Percentiles rank a stretch among this genome's conserved stretches.
Evolutionary conservation across 2,888 invertebrate species (phyloP).

Genomic region (Drosophila affinis): DNA sequence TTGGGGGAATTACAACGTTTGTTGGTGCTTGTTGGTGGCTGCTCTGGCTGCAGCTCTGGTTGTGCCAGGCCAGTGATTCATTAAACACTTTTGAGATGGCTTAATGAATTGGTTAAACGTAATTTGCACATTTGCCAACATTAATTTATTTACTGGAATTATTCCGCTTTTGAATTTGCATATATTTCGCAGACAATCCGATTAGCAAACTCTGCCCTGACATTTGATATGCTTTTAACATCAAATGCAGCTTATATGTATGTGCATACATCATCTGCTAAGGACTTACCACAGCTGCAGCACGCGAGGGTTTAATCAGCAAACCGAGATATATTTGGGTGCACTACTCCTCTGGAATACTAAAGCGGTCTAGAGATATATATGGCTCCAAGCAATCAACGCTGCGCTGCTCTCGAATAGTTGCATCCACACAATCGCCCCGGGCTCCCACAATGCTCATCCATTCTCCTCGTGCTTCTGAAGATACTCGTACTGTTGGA

Average conservation of each 20-base stretch:
- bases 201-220: conserved; percentile 11
- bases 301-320: not conserved
- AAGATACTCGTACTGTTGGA: too few species aligned
- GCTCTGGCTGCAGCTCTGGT: conserved; percentile 5
- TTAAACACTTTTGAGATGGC: conserved; percentile 44
- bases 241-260: not conserved
- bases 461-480: not conserved
- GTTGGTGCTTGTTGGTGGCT: conserved; percentile 5
- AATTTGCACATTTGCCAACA: conserved; percentile 15
- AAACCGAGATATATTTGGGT: not conserved
- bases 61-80: conserved; percentile 5
- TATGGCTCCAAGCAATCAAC: not conserved
- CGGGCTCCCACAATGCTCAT: not conserved
- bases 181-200: conserved; percentile 13
- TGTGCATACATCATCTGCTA: too few species aligned
- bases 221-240: not conserved
- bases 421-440: not conserved
- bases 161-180: conserved; percentile 16
- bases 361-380: not conserved
- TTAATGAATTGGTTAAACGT: conserved; percentile 37
- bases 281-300: not conserved
- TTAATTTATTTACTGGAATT: conserved; percentile 25
- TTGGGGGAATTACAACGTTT: conserved; percentile 33
- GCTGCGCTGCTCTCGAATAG: not conserved
- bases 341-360: not conserved